Percentiles rank a stretch among this genome's conserved stretches.
These are phyloP conservation scores for Hirtodrosophila cameraria DNA, from an alignment of 2,888 invertebrate species.

Conservation along the genomic window DNA sequence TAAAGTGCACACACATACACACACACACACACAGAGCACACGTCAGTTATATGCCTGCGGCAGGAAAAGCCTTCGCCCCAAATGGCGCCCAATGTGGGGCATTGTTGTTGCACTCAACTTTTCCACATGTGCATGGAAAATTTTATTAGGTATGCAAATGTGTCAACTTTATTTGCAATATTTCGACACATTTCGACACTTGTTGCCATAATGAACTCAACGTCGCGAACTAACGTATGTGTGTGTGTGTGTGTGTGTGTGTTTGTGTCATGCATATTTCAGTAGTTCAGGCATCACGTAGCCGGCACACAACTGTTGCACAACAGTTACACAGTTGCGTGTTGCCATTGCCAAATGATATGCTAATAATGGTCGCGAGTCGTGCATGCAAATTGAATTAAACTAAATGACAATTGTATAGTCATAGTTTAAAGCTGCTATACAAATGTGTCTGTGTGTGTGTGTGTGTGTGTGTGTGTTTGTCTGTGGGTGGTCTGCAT, in stretches of 20 bases:
- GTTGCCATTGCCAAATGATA: conserved; percentile 32
- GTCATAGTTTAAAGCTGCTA: conserved; percentile 22
- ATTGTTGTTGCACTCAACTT: conserved; percentile 47
- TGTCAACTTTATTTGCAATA: conserved; percentile 82
- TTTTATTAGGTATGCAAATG: conserved; percentile 83
- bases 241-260: conserved; percentile 9
- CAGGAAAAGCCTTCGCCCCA: conserved; percentile 25
- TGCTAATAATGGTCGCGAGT: conserved; percentile 65
- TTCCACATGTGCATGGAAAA: conserved; percentile 69
- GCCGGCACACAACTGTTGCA: conserved; percentile 68
- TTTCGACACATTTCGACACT: conserved; percentile 81
- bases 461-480: conserved; percentile 5
- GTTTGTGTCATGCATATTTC: conserved; percentile 54
- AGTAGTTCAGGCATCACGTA: conserved; percentile 41
- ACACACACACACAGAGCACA: neutral
- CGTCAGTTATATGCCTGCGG: conserved; percentile 39
- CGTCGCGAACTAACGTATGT: conserved; percentile 16
- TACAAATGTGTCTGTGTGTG: neutral
- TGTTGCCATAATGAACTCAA: conserved; percentile 79
- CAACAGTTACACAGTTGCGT: conserved; percentile 50
- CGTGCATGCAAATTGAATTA: conserved; percentile 69
- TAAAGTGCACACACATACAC: conserved; percentile 47
- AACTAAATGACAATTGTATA: conserved; percentile 63
- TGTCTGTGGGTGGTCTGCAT: conserved; percentile 44
- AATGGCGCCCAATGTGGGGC: conserved; percentile 16